Percentiles rank a stretch among this genome's conserved stretches.
Conservation (phyloP, 2,888 invertebrate genomes). For the Macrophya alboannulata region DNA sequence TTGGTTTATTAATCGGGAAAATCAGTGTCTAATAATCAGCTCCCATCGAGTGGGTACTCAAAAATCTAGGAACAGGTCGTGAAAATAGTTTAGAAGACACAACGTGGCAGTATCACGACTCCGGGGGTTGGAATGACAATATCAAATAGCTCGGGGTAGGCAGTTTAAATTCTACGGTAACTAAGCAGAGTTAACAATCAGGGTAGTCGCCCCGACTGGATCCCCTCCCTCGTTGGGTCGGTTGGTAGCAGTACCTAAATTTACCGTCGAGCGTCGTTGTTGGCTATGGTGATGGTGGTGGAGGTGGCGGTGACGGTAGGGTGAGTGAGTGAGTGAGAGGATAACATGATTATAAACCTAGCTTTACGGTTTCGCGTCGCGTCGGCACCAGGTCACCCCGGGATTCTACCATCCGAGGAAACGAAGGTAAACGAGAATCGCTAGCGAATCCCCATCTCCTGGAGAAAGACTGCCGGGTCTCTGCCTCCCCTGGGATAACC, state of each 20-base stretch:
- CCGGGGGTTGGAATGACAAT: slow-evolving; percentile 19
- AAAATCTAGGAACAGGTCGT: slow-evolving; percentile 31
- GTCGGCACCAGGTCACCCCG: slow-evolving; percentile 49
- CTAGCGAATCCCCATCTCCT: slow-evolving; percentile 46
- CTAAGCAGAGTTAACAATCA: slow-evolving; percentile 55
- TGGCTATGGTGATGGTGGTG: not conserved
- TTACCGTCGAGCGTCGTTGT: slow-evolving; percentile 32
- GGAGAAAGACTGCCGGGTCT: slow-evolving; percentile 43
- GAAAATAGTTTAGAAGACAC: not conserved
- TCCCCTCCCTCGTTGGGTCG: slow-evolving; percentile 24
- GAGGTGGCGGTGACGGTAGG: not conserved
- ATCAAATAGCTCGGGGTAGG: slow-evolving; percentile 30
- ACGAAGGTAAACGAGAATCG: slow-evolving; percentile 50
- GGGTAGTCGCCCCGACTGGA: slow-evolving; percentile 11
- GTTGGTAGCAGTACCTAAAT: slow-evolving; percentile 31
- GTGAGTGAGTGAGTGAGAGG: slow-evolving; percentile 22
- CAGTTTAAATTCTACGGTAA: slow-evolving; percentile 46
- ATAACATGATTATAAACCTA: slow-evolving; percentile 53
- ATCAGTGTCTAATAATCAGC: not conserved
- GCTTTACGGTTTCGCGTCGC: slow-evolving; percentile 46
- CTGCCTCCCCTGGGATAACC: slow-evolving; percentile 36
- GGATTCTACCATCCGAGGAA: slow-evolving; percentile 36
- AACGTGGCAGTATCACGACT: not conserved
- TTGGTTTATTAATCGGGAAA: not conserved
- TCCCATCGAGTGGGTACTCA: slow-evolving; percentile 18